Evolutionary conservation across 2,113 vertebrate genomes (phyloP), one percentile per base, ranked within the genome.

Genomic region (Microcebus griseorufus): DNA sequence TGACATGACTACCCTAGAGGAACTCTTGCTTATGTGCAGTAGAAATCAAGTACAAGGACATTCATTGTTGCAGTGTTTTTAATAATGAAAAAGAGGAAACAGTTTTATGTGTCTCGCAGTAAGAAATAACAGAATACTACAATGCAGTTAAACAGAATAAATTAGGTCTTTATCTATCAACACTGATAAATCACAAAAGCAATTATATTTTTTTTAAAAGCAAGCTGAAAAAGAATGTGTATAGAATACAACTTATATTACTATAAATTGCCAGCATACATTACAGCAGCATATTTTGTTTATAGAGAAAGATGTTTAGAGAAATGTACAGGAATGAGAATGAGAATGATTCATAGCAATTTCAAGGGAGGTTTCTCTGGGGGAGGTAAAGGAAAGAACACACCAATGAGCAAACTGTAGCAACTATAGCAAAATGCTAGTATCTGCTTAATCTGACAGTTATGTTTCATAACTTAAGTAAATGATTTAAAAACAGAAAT

Each of bases 401-500:
- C 32, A 25, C n/a, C 20, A 60, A 29, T 34, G 42, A 92, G 78
- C 32, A 79, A 62, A 23, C 83, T 84, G 45, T 1, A 88, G 53
- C 25, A 70, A 64, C 29, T 69, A 64, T 1, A 89, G 70, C 45
- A 65, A 88, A 94, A 83, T 58, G 79, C 65, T 60, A 90, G 67
- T 34, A 81, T 37, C 39, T 75, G 34, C 65, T 95, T 81, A 73
- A 73, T 58, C 25, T 93, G 37, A 88, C 70, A 85, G 79, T 32
- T 94, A 42, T 51, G 51, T 37, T 95, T 95, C 13, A 37, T 16
- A 92, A 72, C 29, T 88, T 84, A 93, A 87, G 23, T 58, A 93
- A 83, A 70, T 64, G 55, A 75, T 86, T 96, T 86, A 62, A 90
- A 90, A 34, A n/a, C 16, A 88, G 51, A 86, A 86, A 95, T 29